phyloP scores from a whole-genome alignment of 92 coral and sea anemone species.

The Nematostella vectensis region DNA sequence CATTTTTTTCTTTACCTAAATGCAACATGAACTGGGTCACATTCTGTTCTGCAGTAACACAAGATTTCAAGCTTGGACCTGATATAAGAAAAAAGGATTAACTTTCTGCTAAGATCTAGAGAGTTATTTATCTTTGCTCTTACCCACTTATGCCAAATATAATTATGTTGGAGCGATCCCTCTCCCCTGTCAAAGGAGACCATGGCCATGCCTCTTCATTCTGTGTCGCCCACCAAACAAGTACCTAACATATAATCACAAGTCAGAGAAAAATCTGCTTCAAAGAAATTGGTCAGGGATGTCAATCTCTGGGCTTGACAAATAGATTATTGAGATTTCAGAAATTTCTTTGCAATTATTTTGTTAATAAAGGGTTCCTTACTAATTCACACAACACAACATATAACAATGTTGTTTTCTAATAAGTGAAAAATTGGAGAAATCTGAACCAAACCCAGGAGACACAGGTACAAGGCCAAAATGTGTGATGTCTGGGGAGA shows the following conservation, averaged over 20 bases:
- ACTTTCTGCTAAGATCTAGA: not conserved
- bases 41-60: conserved; percentile 77
- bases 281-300: not conserved
- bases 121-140: not conserved
- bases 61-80: conserved; percentile 77
- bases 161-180: conserved; percentile 82
- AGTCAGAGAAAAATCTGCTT: not conserved
- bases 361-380: not conserved
- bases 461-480: too few relatives aligned
- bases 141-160: conserved; percentile 85
- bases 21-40: conserved; percentile 77
- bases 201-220: conserved; percentile 98
- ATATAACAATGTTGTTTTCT: too few relatives aligned
- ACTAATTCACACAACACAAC: too few relatives aligned
- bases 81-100: conserved; percentile 5
- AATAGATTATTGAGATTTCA: not conserved
- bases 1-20: conserved; percentile 84
- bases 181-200: conserved; percentile 91
- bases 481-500: too few relatives aligned
- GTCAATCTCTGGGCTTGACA: not conserved
- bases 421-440: too few relatives aligned
- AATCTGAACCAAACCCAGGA: too few relatives aligned
- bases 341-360: not conserved
- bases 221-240: conserved; percentile 90
- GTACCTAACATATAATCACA: conserved; percentile 32